Evolutionary conservation across 2,888 invertebrate genomes (phyloP), one percentile per base, ranked within the genome.

Genomic region (Ametastegia equiseti): DNA sequence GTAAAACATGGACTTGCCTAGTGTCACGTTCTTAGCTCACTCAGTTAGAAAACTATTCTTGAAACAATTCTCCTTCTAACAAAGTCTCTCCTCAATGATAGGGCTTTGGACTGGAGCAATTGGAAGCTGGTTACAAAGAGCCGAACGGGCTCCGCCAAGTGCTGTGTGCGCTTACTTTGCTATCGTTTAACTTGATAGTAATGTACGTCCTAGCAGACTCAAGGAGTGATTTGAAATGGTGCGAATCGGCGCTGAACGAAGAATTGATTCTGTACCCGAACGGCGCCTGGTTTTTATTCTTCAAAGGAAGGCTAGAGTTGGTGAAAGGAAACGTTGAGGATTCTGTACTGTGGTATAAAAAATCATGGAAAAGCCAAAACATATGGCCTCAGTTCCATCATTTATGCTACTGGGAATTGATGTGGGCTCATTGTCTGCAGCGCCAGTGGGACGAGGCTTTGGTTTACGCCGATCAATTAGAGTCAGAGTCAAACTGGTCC

Each of bases 311-410:
- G 30, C 92, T 97, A 57, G 96, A 97, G 89, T 94, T 98, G 87
- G 94, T 98, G 88, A 94, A 94, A 83, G 97, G 97, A 0, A 94
- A 96, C 88, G 92, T 97, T 63, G 94, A 95, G 27, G 93, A 94
- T 39, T 95, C 97, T 15, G 93, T 96, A 57, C 91, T 92, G 15
- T 97, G 95, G 92, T 98, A 98, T 92, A 95, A 95, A 82, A 94
- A 94, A 85, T 97, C 97, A 0, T 96, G 97, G 93, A 94, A 95
- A 83, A 96, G 96, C 2, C 98, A 98, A 89, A 92, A 94, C 82
- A 93, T 96, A 67, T 98, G 98, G 97, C 95, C 95, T 0, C 98
- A 98, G 91, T 97, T 98, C 91, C 97, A 97, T 89, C 97, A 98
- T 89, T 92, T 98, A 3, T 98, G 98, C 91, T 98, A 95, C 90